Base-by-base conservation (phyloP, 2,113 vertebrate genomes). In the Laticauda colubrina region DNA sequence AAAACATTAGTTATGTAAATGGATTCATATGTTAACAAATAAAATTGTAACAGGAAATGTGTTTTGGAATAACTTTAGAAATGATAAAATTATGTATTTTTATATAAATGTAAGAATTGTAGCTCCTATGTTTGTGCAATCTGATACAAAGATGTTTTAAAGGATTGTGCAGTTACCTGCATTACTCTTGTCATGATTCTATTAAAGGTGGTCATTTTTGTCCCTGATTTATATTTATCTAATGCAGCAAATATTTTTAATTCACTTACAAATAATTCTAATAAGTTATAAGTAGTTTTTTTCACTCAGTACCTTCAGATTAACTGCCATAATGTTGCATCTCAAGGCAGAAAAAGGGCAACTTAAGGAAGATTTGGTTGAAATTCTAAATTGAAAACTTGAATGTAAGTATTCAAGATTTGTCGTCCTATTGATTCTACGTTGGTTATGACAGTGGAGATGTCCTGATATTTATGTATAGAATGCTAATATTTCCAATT, bases 21-120 rank as follows among this genome's bases (percentile, higher is more conserved):
- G 0, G 56, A 20, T 56, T 34, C 24, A 26, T 89, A 1, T 89
- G 0, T 24, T 87, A 0, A 64, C 12, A 20, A 85, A 26, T 14
- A 91, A 86, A 55, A 15, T 11, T 56, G 23, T 43, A 3, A 85
- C 11, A 48, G 10, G 2, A 53, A 24, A n/a, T 51, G 48, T 26
- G n/a, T 87, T 87, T 87, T 15, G 51, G 86, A 87, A n/a, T 87
- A 29, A 48, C 11, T 87, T 87, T 87, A 29, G 34, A 81, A 39
- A 81, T 43, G 7, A 39, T 9, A 87, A 87, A 87, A 2, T 48
- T 57, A 5, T 57, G 8, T 18, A 34, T 39, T 12, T 89, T 39
- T 89, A 54, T 39, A 14, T 54, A 3, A 8, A 15, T 59, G 2
- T 87, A 57, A 87, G 56, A 51, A 53, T 87, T 55, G 39, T 24